Conservation (phyloP, 2,888 invertebrate species). For the Elysia crispata region DNA sequence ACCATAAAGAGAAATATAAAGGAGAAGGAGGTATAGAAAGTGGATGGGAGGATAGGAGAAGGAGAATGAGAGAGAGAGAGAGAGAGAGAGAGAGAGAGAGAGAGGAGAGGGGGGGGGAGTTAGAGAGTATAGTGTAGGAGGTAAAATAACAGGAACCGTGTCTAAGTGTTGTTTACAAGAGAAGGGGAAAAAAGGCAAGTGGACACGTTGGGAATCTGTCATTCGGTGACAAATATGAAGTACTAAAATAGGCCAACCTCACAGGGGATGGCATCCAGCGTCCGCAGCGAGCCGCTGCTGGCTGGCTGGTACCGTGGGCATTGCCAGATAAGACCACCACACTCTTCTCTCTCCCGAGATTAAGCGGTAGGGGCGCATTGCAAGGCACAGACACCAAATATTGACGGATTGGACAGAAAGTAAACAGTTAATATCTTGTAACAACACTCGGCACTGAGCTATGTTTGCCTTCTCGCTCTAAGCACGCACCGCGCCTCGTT, state of each 20-base stretch:
- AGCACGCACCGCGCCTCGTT: constrained; percentile 18
- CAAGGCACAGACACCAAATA: constrained; percentile 55
- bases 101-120: no score
- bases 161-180: no score
- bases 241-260: background rate
- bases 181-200: no score
- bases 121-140: no score
- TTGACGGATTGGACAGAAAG: constrained; percentile 52
- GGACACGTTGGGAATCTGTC: background rate
- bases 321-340: constrained; percentile 1
- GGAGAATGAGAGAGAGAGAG: no score
- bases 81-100: no score
- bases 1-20: background rate
- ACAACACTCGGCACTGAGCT: constrained; percentile 51
- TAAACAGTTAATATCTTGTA: constrained; percentile 60
- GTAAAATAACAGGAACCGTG: no score
- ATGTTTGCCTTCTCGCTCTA: constrained; percentile 53
- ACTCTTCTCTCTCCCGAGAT: constrained; percentile 28
- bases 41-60: background rate
- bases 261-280: background rate
- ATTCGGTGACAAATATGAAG: background rate
- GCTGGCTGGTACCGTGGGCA: background rate
- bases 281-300: background rate
- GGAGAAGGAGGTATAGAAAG: background rate
- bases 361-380: constrained; percentile 52